Evolutionary conservation across 1,140 invertebrate species (phyloP).

Genomic region (Tribolium madens): DNA sequence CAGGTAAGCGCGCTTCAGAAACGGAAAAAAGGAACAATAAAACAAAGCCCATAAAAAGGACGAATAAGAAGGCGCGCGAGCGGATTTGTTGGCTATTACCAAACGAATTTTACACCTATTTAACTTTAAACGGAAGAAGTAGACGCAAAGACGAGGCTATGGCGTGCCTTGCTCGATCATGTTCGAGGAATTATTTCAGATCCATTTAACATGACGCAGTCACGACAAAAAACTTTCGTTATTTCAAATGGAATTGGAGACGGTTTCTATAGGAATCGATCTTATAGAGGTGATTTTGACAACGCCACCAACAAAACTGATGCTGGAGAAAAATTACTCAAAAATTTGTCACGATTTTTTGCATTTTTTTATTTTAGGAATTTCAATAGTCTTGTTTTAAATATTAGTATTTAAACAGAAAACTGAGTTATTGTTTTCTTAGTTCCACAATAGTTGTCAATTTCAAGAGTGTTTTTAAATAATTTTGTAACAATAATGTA

Average conservation of each 20-base stretch:
- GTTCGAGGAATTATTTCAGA: slow-evolving; percentile 62
- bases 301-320: not conserved
- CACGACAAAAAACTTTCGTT: slow-evolving; percentile 56
- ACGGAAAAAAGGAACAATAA: slow-evolving; percentile 43
- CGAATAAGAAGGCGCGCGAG: slow-evolving; percentile 39
- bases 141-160: slow-evolving; percentile 22
- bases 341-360: not conserved
- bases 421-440: too few species aligned
- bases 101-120: slow-evolving; percentile 65
- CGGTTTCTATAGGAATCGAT: slow-evolving; percentile 55
- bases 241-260: slow-evolving; percentile 55
- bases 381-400: too few species aligned
- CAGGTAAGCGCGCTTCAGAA: slow-evolving; percentile 37
- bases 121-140: slow-evolving; percentile 61
- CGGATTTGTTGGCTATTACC: slow-evolving; percentile 63
- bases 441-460: too few species aligned
- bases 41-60: slow-evolving; percentile 53
- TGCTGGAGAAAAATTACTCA: not conserved
- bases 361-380: too few species aligned
- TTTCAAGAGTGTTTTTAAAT: too few species aligned
- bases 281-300: slow-evolving; percentile 4
- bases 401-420: too few species aligned
- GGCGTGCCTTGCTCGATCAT: slow-evolving; percentile 59
- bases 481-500: too few species aligned
- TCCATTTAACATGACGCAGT: slow-evolving; percentile 63